Conservation (phyloP, 2,797 vertebrate genomes). For the Mycteria americana region DNA sequence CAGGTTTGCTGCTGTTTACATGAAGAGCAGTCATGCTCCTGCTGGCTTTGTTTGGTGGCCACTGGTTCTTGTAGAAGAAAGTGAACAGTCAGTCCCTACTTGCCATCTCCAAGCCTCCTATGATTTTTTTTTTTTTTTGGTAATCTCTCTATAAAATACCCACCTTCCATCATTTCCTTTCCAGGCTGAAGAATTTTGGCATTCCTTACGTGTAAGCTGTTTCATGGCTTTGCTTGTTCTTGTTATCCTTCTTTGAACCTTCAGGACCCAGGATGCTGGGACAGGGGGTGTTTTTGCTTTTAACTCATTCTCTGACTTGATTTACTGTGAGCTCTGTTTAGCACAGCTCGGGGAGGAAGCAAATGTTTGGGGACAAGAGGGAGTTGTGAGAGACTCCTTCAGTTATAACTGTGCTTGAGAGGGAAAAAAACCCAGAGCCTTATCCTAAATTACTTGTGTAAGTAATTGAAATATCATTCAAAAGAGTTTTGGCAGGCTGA, state of each 20-base stretch:
- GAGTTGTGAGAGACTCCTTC: background rate
- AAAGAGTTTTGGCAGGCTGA: background rate
- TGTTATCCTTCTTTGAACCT: background rate
- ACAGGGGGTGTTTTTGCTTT: background rate
- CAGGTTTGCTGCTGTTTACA: background rate
- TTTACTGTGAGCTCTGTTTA: background rate
- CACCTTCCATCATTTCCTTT: background rate
- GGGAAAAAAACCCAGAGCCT: background rate
- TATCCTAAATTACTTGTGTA: background rate
- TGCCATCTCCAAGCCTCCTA: background rate
- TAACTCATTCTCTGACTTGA: background rate
- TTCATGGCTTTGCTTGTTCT: background rate
- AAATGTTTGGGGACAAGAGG: background rate
- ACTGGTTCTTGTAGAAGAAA: background rate
- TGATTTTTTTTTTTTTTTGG: background rate
- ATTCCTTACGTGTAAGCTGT: background rate
- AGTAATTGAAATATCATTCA: background rate
- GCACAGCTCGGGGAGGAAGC: background rate
- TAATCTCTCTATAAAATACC: background rate
- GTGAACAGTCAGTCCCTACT: background rate
- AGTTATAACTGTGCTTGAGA: background rate
- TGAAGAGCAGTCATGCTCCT: background rate
- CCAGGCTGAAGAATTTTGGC: fast-evolving
- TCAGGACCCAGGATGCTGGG: background rate
- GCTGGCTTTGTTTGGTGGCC: background rate